Percentiles rank a stretch among this genome's conserved stretches.
Conservation (phyloP, 2,113 vertebrate genomes). For the Chamaetylas fuelleborni region DNA sequence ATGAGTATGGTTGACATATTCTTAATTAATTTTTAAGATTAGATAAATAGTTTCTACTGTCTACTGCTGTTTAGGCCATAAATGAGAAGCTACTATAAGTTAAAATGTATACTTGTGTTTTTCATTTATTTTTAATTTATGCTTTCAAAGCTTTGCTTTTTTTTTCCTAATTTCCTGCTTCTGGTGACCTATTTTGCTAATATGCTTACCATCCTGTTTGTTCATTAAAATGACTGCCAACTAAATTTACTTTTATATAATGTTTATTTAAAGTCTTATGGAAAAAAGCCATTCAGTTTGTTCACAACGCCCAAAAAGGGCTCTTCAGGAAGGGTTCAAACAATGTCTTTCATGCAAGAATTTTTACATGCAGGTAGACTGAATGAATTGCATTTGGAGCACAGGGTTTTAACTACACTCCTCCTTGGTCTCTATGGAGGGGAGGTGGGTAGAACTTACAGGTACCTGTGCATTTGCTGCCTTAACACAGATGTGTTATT, state of each 20-base stretch:
- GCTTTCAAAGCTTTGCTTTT: not conserved
- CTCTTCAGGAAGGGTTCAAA: not conserved
- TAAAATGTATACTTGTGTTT: not conserved
- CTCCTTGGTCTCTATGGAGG: accelerated
- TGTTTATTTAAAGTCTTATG: not conserved
- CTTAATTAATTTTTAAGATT: constrained; percentile 4
- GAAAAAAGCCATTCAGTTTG: not conserved
- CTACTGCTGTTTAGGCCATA: not conserved
- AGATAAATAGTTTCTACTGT: not conserved
- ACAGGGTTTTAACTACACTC: not conserved
- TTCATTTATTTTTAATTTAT: constrained; percentile 39
- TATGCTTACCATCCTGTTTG: not conserved
- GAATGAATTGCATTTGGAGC: not conserved
- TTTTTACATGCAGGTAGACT: no score
- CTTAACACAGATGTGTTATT: not conserved
- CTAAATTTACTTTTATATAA: not conserved
- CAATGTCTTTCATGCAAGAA: not conserved
- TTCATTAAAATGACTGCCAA: not conserved
- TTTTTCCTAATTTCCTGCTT: not conserved
- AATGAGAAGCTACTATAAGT: not conserved
- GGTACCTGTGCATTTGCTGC: not conserved
- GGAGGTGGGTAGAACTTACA: not conserved
- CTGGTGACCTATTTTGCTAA: constrained; percentile 27
- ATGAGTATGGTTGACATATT: not conserved
- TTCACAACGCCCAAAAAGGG: not conserved